phyloP scores from a whole-genome alignment of 2,888 invertebrate species.

The Drosophila flavopinicola region DNA sequence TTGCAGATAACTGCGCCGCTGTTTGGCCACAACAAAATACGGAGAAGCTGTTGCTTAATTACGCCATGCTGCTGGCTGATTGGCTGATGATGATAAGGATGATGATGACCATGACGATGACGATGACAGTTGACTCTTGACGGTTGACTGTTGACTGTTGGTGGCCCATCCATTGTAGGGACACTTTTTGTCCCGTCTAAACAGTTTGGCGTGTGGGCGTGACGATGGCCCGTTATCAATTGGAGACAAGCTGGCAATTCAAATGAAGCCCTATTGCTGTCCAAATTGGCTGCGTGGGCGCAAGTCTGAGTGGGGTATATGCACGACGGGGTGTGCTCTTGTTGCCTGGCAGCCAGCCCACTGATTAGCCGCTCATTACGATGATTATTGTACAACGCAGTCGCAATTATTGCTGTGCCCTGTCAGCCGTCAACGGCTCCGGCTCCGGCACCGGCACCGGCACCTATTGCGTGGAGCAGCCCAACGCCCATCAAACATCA shows the following conservation, averaged over 20 bases:
- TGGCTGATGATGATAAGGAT: slow-evolving; percentile 40
- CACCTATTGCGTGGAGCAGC: slow-evolving; percentile 12
- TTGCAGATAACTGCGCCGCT: slow-evolving; percentile 15
- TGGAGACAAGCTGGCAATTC: slow-evolving; percentile 76
- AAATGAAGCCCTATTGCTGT: slow-evolving; percentile 78
- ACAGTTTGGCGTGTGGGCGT: slow-evolving; percentile 22
- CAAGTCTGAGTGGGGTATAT: not conserved
- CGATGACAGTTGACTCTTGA: slow-evolving; percentile 8
- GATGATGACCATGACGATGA: slow-evolving; percentile 29
- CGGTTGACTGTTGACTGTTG: no score
- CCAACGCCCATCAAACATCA: not conserved
- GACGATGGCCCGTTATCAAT: slow-evolving; percentile 53
- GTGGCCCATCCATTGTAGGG: slow-evolving; percentile 10
- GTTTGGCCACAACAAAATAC: slow-evolving; percentile 1
- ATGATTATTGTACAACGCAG: slow-evolving; percentile 25
- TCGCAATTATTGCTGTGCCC: slow-evolving; percentile 32
- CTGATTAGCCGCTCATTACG: slow-evolving; percentile 48
- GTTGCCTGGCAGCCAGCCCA: slow-evolving; percentile 44
- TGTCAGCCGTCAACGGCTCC: slow-evolving; percentile 20
- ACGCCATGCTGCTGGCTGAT: slow-evolving; percentile 73
- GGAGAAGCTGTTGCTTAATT: slow-evolving; percentile 53
- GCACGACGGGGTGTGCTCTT: slow-evolving; percentile 5
- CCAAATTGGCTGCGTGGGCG: slow-evolving; percentile 56
- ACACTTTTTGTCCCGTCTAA: slow-evolving; percentile 14
- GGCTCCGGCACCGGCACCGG: no score